These are phyloP conservation scores for Metridium senile DNA, from an alignment of 92 coral and sea anemone species.

Conservation along the genomic window DNA sequence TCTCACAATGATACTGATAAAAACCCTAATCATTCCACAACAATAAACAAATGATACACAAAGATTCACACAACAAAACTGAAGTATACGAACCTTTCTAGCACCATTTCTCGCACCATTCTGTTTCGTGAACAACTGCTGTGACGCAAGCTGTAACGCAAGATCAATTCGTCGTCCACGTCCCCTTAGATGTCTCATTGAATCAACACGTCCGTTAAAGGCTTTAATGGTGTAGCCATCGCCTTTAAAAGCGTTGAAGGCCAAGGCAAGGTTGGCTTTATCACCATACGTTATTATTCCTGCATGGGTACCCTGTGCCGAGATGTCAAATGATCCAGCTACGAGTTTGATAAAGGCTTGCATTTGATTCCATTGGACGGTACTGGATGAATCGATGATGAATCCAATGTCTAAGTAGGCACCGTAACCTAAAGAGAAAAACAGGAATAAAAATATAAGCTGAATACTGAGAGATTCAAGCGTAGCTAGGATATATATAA, in stretches of 20 bases:
- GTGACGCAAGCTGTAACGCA: conserved; percentile 45
- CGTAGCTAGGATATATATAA: no score
- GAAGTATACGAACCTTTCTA: conserved; percentile 46
- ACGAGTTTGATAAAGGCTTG: conserved; percentile 53
- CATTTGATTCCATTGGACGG: conserved; percentile 68
- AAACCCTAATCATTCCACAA: no score
- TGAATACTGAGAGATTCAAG: not conserved
- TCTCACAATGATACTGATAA: no score
- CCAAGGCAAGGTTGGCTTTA: conserved; percentile 42
- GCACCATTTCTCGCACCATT: conserved; percentile 59
- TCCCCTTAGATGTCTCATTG: conserved; percentile 40
- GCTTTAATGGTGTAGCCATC: conserved; percentile 32
- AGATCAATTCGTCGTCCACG: conserved; percentile 61
- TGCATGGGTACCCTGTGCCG: conserved; percentile 59
- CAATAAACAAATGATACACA: no score
- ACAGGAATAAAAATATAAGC: not conserved
- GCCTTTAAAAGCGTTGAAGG: conserved; percentile 48
- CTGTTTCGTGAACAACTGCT: conserved; percentile 38
- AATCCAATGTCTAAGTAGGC: conserved; percentile 66
- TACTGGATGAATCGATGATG: conserved; percentile 68
- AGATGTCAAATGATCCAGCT: conserved; percentile 58
- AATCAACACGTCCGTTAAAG: conserved; percentile 44
- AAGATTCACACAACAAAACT: not conserved
- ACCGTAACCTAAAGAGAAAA: conserved; percentile 26
- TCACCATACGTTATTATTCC: conserved; percentile 60